These are phyloP conservation scores for Sternotherus odoratus DNA, from an alignment of 2,797 vertebrate genomes.

Conservation along the genomic window DNA sequence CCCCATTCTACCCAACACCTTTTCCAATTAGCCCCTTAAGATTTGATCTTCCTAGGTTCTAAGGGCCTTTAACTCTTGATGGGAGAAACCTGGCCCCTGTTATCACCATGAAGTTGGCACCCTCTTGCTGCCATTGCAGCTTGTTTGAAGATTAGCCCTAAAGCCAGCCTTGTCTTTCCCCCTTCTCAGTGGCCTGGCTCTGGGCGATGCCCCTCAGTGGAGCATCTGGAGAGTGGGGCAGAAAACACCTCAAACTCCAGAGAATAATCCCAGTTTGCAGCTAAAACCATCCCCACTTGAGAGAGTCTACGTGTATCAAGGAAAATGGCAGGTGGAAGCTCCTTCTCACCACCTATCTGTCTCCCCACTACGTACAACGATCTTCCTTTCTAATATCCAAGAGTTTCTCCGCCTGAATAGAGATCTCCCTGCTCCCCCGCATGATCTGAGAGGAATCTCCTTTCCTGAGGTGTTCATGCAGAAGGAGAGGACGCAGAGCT, in stretches of 20 bases:
- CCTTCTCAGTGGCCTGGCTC: conserved; percentile 65
- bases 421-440: not conserved
- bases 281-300: not conserved
- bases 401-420: not conserved
- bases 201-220: not conserved
- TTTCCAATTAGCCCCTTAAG: not conserved
- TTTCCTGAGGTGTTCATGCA: conserved; percentile 14
- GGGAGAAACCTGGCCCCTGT: not conserved
- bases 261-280: not conserved
- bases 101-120: not conserved
- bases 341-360: not conserved
- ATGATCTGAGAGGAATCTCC: not conserved
- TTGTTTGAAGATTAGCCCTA: conserved; percentile 37
- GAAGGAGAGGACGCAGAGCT: conserved; percentile 60
- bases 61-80: not conserved
- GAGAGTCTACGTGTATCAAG: not conserved
- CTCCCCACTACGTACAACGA: accelerated
- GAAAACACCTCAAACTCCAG: not conserved
- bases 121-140: conserved; percentile 60
- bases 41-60: not conserved
- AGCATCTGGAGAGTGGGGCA: not conserved
- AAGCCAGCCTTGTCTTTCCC: conserved; percentile 54
- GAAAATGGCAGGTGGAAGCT: not conserved
- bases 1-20: not conserved
- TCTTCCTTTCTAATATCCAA: not conserved